phyloP scores from a whole-genome alignment of 2,113 vertebrate genomes.

The Merops nubicus region DNA sequence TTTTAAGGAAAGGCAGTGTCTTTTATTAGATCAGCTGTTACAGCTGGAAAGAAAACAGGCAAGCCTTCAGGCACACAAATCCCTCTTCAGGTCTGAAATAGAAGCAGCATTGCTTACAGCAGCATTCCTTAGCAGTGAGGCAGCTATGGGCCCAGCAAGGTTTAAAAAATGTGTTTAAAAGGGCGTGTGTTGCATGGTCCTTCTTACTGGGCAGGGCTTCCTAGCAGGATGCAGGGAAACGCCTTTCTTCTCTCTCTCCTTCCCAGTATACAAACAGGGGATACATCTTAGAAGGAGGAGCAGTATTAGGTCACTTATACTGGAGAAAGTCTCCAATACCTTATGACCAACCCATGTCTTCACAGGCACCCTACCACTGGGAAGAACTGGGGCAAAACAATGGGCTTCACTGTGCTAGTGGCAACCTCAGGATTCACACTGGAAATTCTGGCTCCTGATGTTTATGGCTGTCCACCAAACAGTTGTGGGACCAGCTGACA shows the following conservation, averaged over 20 bases:
- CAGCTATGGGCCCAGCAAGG: not conserved
- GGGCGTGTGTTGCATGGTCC: not conserved
- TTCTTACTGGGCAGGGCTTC: not conserved
- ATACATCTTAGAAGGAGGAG: not conserved
- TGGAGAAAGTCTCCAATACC: not conserved
- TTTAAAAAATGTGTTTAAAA: not conserved
- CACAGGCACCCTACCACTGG: not conserved
- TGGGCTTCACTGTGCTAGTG: not conserved
- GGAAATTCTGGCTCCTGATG: not conserved
- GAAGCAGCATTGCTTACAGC: constrained; percentile 25
- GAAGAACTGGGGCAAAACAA: not conserved
- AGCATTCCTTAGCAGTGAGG: constrained; percentile 16
- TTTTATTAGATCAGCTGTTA: constrained; percentile 47
- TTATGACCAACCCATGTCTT: not conserved
- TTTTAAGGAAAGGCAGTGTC: constrained; percentile 20
- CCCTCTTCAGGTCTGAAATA: constrained; percentile 50
- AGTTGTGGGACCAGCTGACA: not conserved
- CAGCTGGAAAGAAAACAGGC: not conserved
- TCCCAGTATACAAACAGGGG: not conserved
- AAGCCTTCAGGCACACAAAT: constrained; percentile 14
- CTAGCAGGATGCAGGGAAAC: not conserved
- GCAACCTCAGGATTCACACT: fast-evolving
- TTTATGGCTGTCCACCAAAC: not conserved
- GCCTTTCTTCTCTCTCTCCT: not conserved
- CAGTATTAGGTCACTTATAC: not conserved